A percentile compares a stretch with the other conserved stretches of the same genome.
These are phyloP conservation scores for Spatulosminthurus flaviceps DNA, from an alignment of 2,888 invertebrate genomes.

Conservation along the genomic window DNA sequence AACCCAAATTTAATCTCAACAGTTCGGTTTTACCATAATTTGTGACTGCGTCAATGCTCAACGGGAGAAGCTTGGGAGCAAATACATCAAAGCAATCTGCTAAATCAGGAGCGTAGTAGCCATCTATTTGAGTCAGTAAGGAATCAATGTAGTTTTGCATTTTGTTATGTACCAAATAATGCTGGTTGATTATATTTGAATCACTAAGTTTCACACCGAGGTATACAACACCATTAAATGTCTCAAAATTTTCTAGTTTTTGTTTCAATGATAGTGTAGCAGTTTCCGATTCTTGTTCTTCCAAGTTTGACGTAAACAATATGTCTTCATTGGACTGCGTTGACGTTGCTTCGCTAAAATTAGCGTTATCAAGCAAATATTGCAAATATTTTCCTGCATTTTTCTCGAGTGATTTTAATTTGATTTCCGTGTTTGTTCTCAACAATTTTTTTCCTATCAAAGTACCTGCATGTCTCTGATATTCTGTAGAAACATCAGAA, in stretches of 20 bases:
- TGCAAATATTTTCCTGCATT: background rate
- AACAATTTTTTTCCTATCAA: background rate
- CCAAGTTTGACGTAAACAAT: too few relatives aligned
- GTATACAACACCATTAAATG: too few relatives aligned
- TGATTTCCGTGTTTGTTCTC: background rate
- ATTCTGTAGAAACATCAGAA: background rate
- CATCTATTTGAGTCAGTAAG: too few relatives aligned
- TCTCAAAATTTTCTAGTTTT: background rate
- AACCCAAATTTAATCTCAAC: too few relatives aligned
- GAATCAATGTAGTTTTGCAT: constrained; percentile 3
- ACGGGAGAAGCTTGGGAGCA: too few relatives aligned
- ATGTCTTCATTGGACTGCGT: background rate
- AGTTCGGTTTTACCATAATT: too few relatives aligned
- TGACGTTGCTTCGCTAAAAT: too few relatives aligned
- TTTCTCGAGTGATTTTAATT: background rate
- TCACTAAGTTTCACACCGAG: background rate
- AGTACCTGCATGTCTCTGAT: background rate
- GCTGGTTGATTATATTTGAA: background rate
- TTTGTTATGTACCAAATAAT: background rate
- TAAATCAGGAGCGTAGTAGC: too few relatives aligned
- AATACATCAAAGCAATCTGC: too few relatives aligned
- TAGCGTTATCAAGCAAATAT: background rate
- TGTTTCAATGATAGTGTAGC: background rate
- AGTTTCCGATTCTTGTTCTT: too few relatives aligned
- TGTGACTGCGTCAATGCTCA: too few relatives aligned